These are phyloP conservation scores for Eidolon dupreanum DNA, from an alignment of 2,797 vertebrate genomes.

Conservation along the genomic window DNA sequence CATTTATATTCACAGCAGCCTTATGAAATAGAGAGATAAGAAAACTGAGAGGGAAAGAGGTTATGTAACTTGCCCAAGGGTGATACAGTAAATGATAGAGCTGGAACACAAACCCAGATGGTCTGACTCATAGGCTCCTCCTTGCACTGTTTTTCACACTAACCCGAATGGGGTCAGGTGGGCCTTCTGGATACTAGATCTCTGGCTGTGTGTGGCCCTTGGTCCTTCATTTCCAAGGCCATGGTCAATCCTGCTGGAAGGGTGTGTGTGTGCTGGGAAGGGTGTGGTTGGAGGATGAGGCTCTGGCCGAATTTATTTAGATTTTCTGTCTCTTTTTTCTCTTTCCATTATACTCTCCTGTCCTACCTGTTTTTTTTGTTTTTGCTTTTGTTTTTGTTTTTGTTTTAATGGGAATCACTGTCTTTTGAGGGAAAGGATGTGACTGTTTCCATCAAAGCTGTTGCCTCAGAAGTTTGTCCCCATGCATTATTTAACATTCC, in stretches of 20 bases:
- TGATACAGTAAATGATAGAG: background rate
- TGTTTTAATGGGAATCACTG: background rate
- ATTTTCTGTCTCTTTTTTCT: background rate
- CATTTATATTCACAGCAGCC: background rate
- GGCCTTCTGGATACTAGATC: background rate
- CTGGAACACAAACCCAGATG: background rate
- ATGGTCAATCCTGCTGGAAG: background rate
- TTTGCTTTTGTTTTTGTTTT: background rate
- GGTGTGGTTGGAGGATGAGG: background rate
- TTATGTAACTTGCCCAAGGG: background rate
- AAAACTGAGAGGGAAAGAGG: background rate
- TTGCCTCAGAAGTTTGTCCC: constrained; percentile 65
- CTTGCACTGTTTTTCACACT: background rate
- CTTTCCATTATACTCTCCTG: background rate
- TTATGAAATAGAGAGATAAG: background rate
- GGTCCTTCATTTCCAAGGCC: background rate
- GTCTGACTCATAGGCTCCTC: background rate
- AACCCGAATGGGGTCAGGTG: fast-evolving
- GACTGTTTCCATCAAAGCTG: constrained; percentile 50
- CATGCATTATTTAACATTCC: background rate
- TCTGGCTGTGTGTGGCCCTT: background rate
- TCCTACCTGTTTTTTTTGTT: background rate
- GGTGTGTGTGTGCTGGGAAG: background rate
- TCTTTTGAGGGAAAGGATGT: background rate
- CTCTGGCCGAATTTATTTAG: background rate